Conservation (phyloP, 2,113 vertebrate genomes). For the Motacilla alba region DNA sequence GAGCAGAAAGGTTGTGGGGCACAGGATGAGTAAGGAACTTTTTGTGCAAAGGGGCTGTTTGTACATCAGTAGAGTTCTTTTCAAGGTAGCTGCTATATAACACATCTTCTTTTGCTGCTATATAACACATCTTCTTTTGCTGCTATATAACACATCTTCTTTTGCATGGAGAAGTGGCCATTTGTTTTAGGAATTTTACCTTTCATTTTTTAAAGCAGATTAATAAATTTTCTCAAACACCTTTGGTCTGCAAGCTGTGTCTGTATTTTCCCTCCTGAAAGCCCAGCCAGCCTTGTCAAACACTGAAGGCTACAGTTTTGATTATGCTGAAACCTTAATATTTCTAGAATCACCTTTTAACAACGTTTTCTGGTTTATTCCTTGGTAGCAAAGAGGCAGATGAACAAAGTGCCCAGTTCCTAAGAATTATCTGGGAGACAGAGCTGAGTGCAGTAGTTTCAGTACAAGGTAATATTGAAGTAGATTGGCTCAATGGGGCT, state of each 20-base stretch:
- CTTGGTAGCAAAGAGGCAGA: not conserved
- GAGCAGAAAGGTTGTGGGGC: conserved; percentile 11
- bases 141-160: rapidly evolving
- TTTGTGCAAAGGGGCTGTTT: not conserved
- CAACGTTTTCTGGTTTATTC: not conserved
- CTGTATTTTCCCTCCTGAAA: not conserved
- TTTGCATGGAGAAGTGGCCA: not conserved
- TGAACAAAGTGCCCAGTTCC: not conserved
- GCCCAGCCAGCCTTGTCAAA: not conserved
- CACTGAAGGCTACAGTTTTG: not conserved
- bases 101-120: not conserved
- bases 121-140: not conserved
- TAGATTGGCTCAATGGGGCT: not conserved
- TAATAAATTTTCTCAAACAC: not conserved
- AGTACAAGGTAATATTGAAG: not conserved
- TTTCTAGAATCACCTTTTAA: not conserved
- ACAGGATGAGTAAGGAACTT: not conserved
- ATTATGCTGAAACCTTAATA: not conserved
- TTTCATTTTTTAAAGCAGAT: not conserved
- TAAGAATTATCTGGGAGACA: not conserved
- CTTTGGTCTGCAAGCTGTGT: not conserved
- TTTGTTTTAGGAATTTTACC: not conserved
- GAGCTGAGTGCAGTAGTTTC: not conserved
- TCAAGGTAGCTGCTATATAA: not conserved
- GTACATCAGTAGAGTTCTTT: not conserved